Conservation (phyloP, 30 jellyfish, hydroid and myxozoan species). For the Cassiopea andromeda region DNA sequence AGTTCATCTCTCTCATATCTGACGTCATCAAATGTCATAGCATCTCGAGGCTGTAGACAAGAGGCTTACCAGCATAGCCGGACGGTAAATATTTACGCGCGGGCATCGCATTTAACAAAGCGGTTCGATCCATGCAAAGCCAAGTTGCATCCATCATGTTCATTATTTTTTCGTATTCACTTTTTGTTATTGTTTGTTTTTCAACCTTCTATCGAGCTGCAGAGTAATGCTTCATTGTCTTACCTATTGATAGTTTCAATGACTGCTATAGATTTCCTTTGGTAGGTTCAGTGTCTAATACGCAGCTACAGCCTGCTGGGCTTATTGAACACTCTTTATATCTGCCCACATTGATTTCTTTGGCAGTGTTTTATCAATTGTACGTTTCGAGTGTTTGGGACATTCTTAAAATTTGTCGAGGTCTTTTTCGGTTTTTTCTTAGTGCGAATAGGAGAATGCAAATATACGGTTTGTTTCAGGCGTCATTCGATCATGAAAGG, state of each 20-base stretch:
- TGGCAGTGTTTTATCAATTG: neutral
- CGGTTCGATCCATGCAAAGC: conserved; percentile 57
- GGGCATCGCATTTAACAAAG: conserved; percentile 26
- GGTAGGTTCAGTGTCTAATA: conserved; percentile 3
- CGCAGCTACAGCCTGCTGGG: conserved; percentile 15
- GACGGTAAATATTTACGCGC: conserved; percentile 40
- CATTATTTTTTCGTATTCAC: conserved; percentile 18
- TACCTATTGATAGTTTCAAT: neutral
- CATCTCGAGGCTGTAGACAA: conserved; percentile 10
- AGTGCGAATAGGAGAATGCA: neutral
- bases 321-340: neutral
- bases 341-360: conserved; percentile 20
- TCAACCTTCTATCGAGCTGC: conserved; percentile 21
- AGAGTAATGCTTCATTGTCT: neutral
- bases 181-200: conserved; percentile 40
- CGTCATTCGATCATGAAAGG: neutral
- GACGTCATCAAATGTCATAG: conserved; percentile 1
- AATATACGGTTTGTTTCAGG: neutral
- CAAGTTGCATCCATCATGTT: conserved; percentile 1
- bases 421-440: neutral
- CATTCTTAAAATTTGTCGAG: neutral
- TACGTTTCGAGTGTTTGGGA: neutral
- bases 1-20: neutral
- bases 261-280: neutral
- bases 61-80: conserved; percentile 24